These are phyloP conservation scores for Lepeophtheirus salmonis DNA, from an alignment of 1,140 invertebrate genomes.

Conservation along the genomic window DNA sequence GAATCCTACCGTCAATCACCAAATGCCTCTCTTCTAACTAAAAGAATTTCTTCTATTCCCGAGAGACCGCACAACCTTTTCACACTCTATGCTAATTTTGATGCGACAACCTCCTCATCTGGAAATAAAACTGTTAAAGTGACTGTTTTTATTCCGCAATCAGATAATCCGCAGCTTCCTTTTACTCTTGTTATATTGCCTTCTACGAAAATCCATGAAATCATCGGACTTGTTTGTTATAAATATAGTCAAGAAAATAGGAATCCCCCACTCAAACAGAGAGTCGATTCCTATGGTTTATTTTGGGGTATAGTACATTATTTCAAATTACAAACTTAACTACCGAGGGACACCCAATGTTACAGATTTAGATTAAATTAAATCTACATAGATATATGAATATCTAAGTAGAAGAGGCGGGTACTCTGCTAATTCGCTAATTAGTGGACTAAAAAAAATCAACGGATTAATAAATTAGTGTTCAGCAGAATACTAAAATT, in stretches of 20 bases:
- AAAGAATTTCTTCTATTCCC: background rate
- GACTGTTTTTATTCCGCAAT: background rate
- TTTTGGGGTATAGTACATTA: background rate
- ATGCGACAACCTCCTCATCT: background rate
- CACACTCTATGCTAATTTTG: background rate
- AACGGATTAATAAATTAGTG: no score
- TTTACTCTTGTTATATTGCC: background rate
- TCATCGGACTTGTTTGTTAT: conserved; percentile 6
- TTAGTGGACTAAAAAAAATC: no score
- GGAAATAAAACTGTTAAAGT: background rate
- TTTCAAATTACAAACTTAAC: no score
- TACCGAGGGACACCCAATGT: no score
- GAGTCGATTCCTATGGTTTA: background rate
- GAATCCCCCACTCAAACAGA: background rate
- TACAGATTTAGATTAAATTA: no score
- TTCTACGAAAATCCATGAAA: conserved; percentile 1
- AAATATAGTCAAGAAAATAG: conserved; percentile 2
- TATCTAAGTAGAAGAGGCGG: no score
- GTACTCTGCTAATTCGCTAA: no score
- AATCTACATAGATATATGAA: no score
- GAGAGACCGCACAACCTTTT: background rate
- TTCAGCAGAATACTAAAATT: no score
- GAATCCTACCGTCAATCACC: background rate
- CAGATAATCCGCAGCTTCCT: background rate
- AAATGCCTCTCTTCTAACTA: background rate